phyloP scores from a whole-genome alignment of 23 tunicate genomes.

The Botrylloides violaceus region DNA sequence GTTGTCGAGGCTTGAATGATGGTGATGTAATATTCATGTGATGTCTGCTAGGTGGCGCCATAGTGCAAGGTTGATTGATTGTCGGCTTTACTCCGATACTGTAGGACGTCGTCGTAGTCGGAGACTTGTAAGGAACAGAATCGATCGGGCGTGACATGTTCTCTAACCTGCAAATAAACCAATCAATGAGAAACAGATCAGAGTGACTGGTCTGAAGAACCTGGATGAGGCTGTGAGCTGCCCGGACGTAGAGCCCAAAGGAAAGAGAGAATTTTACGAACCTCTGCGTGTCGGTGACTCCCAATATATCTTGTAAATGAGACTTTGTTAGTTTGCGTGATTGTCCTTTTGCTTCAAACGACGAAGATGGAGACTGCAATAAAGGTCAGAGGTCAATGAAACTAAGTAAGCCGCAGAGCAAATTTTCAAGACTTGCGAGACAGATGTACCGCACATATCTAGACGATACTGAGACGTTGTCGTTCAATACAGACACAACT shows the following conservation, averaged over 20 bases:
- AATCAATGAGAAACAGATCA: too few relatives aligned
- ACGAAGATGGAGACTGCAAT: too few relatives aligned
- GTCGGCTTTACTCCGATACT: conserved; percentile 29
- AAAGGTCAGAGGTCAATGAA: too few relatives aligned
- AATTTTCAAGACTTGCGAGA: too few relatives aligned
- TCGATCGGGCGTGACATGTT: conserved; percentile 86
- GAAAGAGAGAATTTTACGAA: background rate
- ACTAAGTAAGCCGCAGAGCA: too few relatives aligned
- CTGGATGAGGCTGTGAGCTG: too few relatives aligned
- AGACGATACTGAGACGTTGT: too few relatives aligned
- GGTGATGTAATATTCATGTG: conserved; percentile 2
- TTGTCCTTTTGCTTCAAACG: background rate
- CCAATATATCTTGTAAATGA: conserved; percentile 77
- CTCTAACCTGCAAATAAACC: conserved; percentile 46
- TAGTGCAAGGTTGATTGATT: conserved; percentile 1
- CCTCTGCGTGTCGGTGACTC: conserved; percentile 71
- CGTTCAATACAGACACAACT: too few relatives aligned
- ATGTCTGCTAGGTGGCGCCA: conserved; percentile 3
- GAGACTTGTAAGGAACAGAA: conserved; percentile 47
- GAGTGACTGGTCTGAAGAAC: too few relatives aligned
- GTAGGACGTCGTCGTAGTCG: conserved; percentile 74
- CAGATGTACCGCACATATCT: too few relatives aligned
- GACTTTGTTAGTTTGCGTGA: conserved; percentile 34
- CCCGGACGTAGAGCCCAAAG: too few relatives aligned
- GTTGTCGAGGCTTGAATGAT: conserved; percentile 1